Base-by-base conservation (phyloP, 2,888 invertebrate species). In the Malthinus flaveolus region DNA sequence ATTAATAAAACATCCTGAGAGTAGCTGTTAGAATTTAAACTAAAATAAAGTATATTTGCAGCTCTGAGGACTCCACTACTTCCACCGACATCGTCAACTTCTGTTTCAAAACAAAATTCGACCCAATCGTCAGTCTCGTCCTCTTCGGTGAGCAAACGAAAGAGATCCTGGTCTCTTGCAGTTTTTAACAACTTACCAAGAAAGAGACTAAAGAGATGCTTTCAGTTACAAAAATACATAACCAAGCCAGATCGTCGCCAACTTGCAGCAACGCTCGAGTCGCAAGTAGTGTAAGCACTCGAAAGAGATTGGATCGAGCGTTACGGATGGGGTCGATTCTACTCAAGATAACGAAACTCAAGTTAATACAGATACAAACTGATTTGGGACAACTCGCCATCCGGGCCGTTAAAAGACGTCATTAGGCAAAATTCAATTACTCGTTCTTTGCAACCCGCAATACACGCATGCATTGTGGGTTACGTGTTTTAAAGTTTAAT, bases 211-310 rank as follows among this genome's bases (percentile, higher is more conserved):
- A 96, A 97, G 79, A 85, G 93, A 66, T 81, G 95, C 68, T 97
- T 97, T 76, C 92, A 94, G 73, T 86, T 95, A 65, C 96, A 96
- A 77, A 96, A 96, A 76, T 97, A 97, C 74, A 96, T 97, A 62
- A 96, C 95, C 0, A 97, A 96, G 76, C 96, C 95, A 0, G 96
- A 97, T 73, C 82, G 96, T 73, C 82, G 95, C 67, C 95, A 95
- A 77, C 79, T 97, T 59, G 96, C 96, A 0, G 94, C 94, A 3
- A 91, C 94, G 8, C 80, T 97, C n/a, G 32, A 95, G 95, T 51
- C 85, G 78, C 55, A 79, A 79, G 79, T 79, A 79, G 66, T 79
- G 79, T 79, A 65, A 79, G 50, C 79, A 79, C 63, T 76, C 79
- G n/a, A 78, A 77, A 58, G 79, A 79, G 66, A 23, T 23, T 23